These are phyloP conservation scores for Rhogogaster chlorosoma DNA, from an alignment of 2,888 invertebrate genomes.

Conservation along the genomic window DNA sequence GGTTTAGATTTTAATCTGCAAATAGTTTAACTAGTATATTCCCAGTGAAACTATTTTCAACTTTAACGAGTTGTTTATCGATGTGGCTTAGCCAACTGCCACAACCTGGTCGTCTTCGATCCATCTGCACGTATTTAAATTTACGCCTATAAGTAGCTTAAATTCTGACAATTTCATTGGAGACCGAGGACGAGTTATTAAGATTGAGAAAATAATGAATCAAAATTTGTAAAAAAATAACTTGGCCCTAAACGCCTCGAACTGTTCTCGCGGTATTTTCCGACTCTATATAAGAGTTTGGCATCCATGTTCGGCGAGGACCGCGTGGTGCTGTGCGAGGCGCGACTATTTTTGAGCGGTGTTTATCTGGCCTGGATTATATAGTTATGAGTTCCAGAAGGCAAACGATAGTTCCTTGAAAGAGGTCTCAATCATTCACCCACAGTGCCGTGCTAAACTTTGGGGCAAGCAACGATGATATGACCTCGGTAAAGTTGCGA, in stretches of 20 bases:
- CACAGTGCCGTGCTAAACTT: background rate
- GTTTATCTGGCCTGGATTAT: conserved; percentile 75
- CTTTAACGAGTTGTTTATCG: conserved; percentile 48
- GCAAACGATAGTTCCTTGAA: conserved; percentile 72
- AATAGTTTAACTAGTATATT: conserved; percentile 1
- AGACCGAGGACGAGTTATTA: background rate
- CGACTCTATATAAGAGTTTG: conserved; percentile 26
- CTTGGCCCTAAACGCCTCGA: too few species aligned
- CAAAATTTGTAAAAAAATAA: background rate
- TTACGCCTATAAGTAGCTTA: background rate
- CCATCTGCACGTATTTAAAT: background rate
- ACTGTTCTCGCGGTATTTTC: background rate
- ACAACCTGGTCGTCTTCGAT: conserved; percentile 1
- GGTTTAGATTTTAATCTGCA: background rate
- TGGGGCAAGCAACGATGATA: background rate
- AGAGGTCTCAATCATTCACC: conserved; percentile 68
- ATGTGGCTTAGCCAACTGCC: conserved; percentile 13
- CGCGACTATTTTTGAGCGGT: conserved; percentile 65
- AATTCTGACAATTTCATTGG: background rate
- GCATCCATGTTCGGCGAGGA: conserved; percentile 33
- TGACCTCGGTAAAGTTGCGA: background rate
- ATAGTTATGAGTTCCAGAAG: conserved; percentile 76
- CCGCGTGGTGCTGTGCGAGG: conserved; percentile 29
- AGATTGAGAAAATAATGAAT: background rate
- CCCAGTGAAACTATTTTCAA: conserved; percentile 25